Base-by-base conservation (phyloP, 2,113 vertebrate genomes). In the Prietella phreatophila region DNA sequence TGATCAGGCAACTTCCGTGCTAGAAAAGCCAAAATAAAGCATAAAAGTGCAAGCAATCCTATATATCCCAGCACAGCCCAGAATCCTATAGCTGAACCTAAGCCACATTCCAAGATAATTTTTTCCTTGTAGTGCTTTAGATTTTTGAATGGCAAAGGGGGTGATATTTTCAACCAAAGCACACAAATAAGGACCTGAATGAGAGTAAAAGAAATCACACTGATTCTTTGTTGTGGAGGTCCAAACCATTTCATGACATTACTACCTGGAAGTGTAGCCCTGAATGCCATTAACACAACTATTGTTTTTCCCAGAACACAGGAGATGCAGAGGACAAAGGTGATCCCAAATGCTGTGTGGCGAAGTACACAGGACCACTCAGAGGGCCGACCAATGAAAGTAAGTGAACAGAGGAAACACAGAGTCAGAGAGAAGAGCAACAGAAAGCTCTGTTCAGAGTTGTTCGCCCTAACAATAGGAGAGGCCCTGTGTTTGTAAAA, bases 221-320 rank as follows among this genome's bases (percentile, higher is more conserved):
- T 79, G 92, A 88, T 36, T 76, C 93, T 92, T 90, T 94, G 94
- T 85, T 94, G 94, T 39, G 80, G 88, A 25, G 92, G 93, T 4
- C 91, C 93, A 33, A 95, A 86, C 92, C 92, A 94, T 87, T 93
- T 94, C 93, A 94, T 93, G 1, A 93, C 82, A 81, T 94, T 93
- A 82, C 91, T 88, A 19, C 93, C 93, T 50, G 94, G 94, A 55
- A 82, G 91, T 86, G 93, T 91, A 55, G 93, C 91, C 36, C 92
- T 93, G 75, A 94, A 95, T 9, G 92, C 94, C 79, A 93, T 90
- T 86, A 94, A 78, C 55, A 95, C 94, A 53, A 95, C 94, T 65
- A 94, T 65, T 17, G 94, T 95, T 86, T 94, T 94, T 25, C 92
- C 93, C 22, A 95, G 89, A 82, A 95, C 91, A 86, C 93, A 95